phyloP scores from a whole-genome alignment of 2,113 vertebrate genomes.

The Aegithalos caudatus region DNA sequence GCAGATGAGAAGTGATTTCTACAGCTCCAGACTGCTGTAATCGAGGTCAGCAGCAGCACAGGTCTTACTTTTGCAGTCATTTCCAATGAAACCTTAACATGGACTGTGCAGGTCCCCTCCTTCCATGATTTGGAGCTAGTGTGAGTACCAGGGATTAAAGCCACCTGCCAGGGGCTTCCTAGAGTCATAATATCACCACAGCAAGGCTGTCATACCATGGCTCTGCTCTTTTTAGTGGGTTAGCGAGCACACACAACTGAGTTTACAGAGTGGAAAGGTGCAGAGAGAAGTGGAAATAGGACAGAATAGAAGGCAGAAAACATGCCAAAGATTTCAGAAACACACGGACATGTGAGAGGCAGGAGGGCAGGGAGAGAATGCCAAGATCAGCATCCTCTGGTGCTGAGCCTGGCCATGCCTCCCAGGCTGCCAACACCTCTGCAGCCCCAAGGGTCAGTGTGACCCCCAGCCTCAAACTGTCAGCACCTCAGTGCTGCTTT shows the following conservation, averaged over 20 bases:
- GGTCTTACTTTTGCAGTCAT: not conserved
- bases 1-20: not conserved
- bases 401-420: not conserved
- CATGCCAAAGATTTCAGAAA: not conserved
- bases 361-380: not conserved
- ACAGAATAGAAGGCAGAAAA: not conserved
- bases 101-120: not conserved
- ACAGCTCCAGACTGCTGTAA: not conserved
- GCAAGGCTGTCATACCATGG: not conserved
- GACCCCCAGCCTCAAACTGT: not conserved
- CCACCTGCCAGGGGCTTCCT: not conserved
- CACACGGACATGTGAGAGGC: rapidly evolving
- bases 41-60: not conserved
- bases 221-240: not conserved
- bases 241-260: not conserved
- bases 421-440: not conserved
- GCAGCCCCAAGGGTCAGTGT: not conserved
- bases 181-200: not conserved
- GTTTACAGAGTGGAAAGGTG: not conserved
- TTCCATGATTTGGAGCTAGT: not conserved
- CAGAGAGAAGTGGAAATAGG: not conserved
- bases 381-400: rapidly evolving
- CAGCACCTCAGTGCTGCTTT: not conserved
- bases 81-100: not conserved
- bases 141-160: not conserved